Percentiles rank a stretch among this genome's conserved stretches.
Conservation (phyloP, 2,888 invertebrate genomes). For the Lepidochrysops patricia region DNA sequence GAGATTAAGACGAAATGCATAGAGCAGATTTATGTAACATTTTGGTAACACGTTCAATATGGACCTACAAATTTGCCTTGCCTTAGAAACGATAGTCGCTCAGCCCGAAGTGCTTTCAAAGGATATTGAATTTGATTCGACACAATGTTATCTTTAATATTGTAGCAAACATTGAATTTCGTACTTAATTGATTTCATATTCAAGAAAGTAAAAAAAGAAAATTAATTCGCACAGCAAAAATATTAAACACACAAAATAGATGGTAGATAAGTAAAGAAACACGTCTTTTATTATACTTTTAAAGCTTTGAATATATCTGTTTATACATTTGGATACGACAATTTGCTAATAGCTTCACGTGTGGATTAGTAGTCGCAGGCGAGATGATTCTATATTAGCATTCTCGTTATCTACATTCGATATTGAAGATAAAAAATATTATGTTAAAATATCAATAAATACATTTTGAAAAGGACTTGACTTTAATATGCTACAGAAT, state of each 20-base stretch:
- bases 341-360: background rate
- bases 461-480: no score
- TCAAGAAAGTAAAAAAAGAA: no score
- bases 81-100: background rate
- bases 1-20: background rate
- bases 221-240: background rate
- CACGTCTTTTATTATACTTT: no score
- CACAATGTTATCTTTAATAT: background rate
- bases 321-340: background rate
- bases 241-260: background rate
- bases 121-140: background rate
- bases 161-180: no score
- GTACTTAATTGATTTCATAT: no score
- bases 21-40: background rate
- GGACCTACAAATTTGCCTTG: background rate
- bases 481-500: no score
- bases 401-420: background rate
- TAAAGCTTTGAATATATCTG: background rate
- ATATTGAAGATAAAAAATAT: no score
- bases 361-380: background rate
- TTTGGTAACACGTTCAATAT: background rate
- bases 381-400: background rate
- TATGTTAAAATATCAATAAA: no score
- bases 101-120: background rate
- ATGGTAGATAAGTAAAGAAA: background rate